Evolutionary conservation across 2,888 invertebrate species (phyloP), one percentile per base, ranked within the genome.

Genomic region (Octodonta nipae): DNA sequence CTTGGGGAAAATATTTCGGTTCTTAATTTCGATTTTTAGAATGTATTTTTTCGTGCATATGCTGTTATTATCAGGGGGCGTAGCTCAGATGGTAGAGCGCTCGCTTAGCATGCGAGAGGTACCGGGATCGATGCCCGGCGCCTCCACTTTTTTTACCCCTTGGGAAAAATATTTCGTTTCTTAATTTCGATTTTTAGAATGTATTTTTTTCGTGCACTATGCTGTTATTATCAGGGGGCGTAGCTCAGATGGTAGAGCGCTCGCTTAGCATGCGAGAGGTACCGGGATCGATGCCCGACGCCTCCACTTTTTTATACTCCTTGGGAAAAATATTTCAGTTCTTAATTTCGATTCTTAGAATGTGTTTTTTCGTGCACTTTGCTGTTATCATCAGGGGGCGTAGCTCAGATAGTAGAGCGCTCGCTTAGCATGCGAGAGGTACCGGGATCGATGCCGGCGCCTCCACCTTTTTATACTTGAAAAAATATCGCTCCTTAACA

Each of bases 51-150:
- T n/a, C n/a, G n/a, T n/a, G n/a, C n/a, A n/a, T n/a, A n/a, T n/a
- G n/a, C n/a, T n/a, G n/a, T n/a, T n/a, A n/a, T n/a, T n/a, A 22
- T 10, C 22, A 22, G 52, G 50, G 51, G 52, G 49, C 47, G 52
- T 52, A 52, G 52, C 52, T 52, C 52, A 52, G 50, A 52, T 54
- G 53, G 54, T 51, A 52, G 51, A 54, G 54, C 54, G 54, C 54
- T 55, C 54, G 54, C 55, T 54, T 55, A 56, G 55, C 56, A 56
- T 56, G 55, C 54, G 54, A 56, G 54, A 53, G 53, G 55, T 54
- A 55, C 55, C 52, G 55, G 54, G 53, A 56, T 56, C 55, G 55
- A 55, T 55, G 43, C 55, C 54, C 53, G 53, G 54, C 54, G 50
- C 54, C 54, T 55, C 54, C 54, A 55, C 3, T 10, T 15, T 28